Evolutionary conservation across 2,888 invertebrate genomes (phyloP), one percentile per base, ranked within the genome.

Genomic region (Agonum fuliginosum): DNA sequence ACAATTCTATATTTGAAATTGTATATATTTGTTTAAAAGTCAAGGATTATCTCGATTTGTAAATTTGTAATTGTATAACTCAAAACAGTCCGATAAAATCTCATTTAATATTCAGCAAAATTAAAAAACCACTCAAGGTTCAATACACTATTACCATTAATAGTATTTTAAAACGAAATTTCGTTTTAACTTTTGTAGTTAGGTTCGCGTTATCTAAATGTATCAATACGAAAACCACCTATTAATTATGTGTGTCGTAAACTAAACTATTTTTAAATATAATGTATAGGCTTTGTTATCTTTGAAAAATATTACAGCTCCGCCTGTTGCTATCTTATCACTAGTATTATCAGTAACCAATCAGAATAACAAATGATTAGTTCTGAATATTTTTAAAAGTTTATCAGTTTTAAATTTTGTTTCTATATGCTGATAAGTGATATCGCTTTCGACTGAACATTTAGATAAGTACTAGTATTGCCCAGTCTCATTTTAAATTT

Each of bases 351-450:
- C 72, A 54, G 37, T 22, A 20, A 37, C 72, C 72, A 72, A 72
- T 58, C 72, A 72, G 72, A 72, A 72, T 72, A 72, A 54, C 72
- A 54, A 58, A 30, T 72, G 72, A 72, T 72, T 43, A 72, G 34
- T 54, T 34, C 41, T 22, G 37, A 72, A 72, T 58, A 72, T 72
- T 72, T 72, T 72, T 54, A 72, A 72, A 72, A 54, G 58, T 72
- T 71, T 67, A 67, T 67, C 67, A 67, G 37, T 67, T 67, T 67
- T 20, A 67, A 67, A 67, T 67, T 67, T 67, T 67, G 67, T 67
- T 67, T 67, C 67, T 67, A 67, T 67, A 67, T 67, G 67, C 10
- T 41, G 67, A 67, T 67, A 67, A 67, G 30, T 34, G 12, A 1
- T 62, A 62, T 62, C 58, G 58, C 30, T 62, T 62, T 17, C 14